A percentile compares a stretch with the other conserved stretches of the same genome.
These are phyloP conservation scores for Acrocyrtus sp. DNA, from an alignment of 2,888 invertebrate species.

Conservation along the genomic window DNA sequence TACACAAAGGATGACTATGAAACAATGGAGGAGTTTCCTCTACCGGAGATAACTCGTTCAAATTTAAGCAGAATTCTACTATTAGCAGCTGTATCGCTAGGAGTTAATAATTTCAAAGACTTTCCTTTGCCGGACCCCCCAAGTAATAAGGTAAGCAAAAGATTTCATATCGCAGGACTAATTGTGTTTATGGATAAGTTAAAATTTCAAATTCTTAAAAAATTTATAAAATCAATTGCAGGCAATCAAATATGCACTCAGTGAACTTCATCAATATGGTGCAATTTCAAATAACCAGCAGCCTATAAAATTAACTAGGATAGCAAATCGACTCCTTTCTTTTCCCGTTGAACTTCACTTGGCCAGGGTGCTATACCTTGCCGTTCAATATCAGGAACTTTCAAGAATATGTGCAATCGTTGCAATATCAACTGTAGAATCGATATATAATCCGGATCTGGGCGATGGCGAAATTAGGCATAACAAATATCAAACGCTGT, in stretches of 20 bases:
- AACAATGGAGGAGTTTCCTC: constrained; percentile 75
- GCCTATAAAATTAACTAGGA: constrained; percentile 32
- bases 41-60: constrained; percentile 87
- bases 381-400: constrained; percentile 70
- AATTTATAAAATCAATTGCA: constrained; percentile 46
- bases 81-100: constrained; percentile 73
- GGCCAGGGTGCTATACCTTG: constrained; percentile 82
- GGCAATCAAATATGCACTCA: constrained; percentile 66
- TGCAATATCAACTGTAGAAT: constrained; percentile 36
- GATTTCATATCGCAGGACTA: no score
- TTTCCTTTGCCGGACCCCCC: constrained; percentile 95
- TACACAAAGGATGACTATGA: constrained; percentile 84
- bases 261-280: constrained; percentile 66
- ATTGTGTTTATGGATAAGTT: no score
- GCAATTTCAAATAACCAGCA: constrained; percentile 64
- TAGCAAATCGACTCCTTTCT: constrained; percentile 70
- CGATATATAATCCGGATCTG: constrained; percentile 36
- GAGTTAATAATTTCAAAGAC: constrained; percentile 77
- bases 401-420: constrained; percentile 45
- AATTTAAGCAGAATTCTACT: constrained; percentile 81
- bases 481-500: constrained; percentile 74
- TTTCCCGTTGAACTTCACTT: constrained; percentile 94
- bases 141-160: constrained; percentile 66
- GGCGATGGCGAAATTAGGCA: constrained; percentile 76
- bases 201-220: no score